Percentiles rank a stretch among this genome's conserved stretches.
Evolutionary conservation across 2,113 vertebrate species (phyloP).

Genomic region (Laticauda colubrina): DNA sequence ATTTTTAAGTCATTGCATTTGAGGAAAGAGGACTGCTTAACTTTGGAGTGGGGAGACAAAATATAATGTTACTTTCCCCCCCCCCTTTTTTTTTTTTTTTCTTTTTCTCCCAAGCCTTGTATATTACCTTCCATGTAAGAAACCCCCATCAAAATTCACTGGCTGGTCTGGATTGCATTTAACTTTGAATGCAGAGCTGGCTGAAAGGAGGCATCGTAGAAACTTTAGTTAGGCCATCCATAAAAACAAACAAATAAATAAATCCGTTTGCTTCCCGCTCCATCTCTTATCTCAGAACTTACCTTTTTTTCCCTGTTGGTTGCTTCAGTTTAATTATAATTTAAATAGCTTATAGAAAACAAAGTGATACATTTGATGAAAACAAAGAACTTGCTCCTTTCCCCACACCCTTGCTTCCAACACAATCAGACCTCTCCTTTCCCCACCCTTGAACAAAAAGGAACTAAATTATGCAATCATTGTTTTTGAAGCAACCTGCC

Average conservation of each 20-base stretch:
- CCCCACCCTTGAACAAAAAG: background rate
- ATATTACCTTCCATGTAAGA: background rate
- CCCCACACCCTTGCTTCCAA: background rate
- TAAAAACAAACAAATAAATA: constrained; percentile 30
- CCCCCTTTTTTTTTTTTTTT: background rate
- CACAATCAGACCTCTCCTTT: accelerated
- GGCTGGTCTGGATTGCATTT: background rate
- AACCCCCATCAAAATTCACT: background rate
- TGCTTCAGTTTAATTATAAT: constrained; percentile 84
- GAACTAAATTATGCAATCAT: accelerated
- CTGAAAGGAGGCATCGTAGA: constrained; percentile 36
- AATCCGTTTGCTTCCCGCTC: constrained; percentile 12
- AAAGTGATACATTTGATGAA: constrained; percentile 54
- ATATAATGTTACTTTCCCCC: background rate
- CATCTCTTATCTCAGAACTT: background rate
- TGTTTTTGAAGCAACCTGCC: accelerated
- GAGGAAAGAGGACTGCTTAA: background rate
- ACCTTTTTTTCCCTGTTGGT: constrained; percentile 44
- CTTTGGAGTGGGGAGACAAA: background rate
- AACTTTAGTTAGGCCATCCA: background rate
- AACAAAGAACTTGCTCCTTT: constrained; percentile 28
- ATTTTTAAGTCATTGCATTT: too few relatives aligned
- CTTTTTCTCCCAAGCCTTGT: background rate
- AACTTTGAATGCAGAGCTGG: constrained; percentile 1
- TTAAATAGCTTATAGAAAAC: constrained; percentile 78